Base-by-base conservation (phyloP, 2,797 vertebrate species). In the Calcarius lapponicus region DNA sequence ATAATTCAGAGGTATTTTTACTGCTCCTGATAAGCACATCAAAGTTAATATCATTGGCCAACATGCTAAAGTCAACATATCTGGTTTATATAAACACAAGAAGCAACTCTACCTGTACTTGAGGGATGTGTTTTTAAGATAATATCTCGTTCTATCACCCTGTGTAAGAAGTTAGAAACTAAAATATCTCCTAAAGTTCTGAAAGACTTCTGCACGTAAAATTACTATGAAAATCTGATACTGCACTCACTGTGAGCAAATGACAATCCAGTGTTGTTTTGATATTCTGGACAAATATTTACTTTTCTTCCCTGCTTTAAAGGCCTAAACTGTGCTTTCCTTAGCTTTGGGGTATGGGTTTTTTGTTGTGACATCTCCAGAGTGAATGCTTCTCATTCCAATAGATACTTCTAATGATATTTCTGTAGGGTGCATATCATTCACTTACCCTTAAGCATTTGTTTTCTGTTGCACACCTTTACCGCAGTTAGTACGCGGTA, bases 121-220 rank as follows among this genome's bases (percentile, higher is more conserved):
- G 66, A 83, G 82, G 62, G 69, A 43, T 93, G 76, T 90, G 70
- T 81, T 96, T 94, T 90, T 81, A 94, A 96, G 95, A 94, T 78
- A 86, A 0, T 62, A 93, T 81, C 90, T 91, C 5, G 0, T 54
- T 83, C 66, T 66, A 60, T 43, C 43, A 84, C 21, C 29, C 40
- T 24, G 29, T 8, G 3, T 28, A 69, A 92, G 71, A 79, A 81
- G n/a, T n/a, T 15, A 65, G 75, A 90, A 80, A 73, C 9, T 51
- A 48, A 86, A 88, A 58, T 29, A 65, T 7, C 50, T 38, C 60
- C 67, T 57, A 31, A 69, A 92, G 65, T 48, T 84, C 65, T 34
- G 18, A 25, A 67, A 88, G 38, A 48, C 34, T 80, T 72, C n/a
- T 56, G 65, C 47, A 32, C 36, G 53, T 11, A 88, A 67, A 88